Evolutionary conservation across 2,888 invertebrate genomes (phyloP).

Genomic region (Aphodius granarius): DNA sequence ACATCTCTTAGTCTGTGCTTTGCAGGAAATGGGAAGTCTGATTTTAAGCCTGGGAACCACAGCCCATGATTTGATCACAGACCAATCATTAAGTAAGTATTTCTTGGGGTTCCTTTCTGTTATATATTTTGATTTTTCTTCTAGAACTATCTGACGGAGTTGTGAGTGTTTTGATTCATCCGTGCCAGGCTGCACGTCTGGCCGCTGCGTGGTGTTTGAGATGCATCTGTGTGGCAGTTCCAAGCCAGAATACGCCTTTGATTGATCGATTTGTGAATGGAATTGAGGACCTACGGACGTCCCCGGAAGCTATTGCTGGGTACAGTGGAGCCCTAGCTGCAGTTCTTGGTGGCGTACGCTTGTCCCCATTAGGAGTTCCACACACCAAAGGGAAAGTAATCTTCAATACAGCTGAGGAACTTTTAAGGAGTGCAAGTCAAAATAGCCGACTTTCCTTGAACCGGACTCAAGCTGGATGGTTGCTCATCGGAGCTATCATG

Average conservation of each 20-base stretch:
- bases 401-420: constrained; percentile 95
- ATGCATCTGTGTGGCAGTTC: constrained; percentile 90
- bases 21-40: constrained; percentile 91
- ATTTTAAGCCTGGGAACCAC: constrained; percentile 93
- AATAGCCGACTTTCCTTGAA: constrained; percentile 93
- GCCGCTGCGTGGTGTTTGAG: constrained; percentile 95
- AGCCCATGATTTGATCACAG: constrained; percentile 85
- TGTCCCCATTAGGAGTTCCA: constrained; percentile 92
- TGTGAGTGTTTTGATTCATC: constrained; percentile 86
- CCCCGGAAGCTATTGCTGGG: constrained; percentile 85
- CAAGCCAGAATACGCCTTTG: constrained; percentile 90
- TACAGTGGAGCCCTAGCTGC: constrained; percentile 94
- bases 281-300: constrained; percentile 85
- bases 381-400: constrained; percentile 97
- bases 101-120: not conserved
- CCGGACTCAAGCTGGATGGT: constrained; percentile 96
- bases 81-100: constrained; percentile 75
- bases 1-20: constrained; percentile 87
- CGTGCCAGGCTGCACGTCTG: constrained; percentile 88
- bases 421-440: constrained; percentile 93
- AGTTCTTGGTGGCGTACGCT: constrained; percentile 86
- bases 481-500: constrained; percentile 95
- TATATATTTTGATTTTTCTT: constrained; percentile 7
- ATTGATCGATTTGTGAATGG: constrained; percentile 88
- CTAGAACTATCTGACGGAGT: constrained; percentile 75